Evolutionary conservation across 2,888 invertebrate species (phyloP).

Genomic region (Acanthosepion esculentum): DNA sequence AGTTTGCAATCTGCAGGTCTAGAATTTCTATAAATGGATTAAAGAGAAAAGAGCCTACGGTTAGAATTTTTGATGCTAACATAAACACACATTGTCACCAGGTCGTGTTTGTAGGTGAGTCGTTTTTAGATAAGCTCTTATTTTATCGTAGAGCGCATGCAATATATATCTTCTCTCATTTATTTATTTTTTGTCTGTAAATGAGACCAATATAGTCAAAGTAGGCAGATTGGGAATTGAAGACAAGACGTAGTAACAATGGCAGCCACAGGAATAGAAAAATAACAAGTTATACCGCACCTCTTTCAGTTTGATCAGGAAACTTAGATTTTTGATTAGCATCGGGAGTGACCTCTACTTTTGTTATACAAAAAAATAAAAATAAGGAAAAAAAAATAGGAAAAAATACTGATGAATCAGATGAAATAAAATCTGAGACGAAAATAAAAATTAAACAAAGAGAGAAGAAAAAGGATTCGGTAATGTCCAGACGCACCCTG

Average conservation of each 20-base stretch:
- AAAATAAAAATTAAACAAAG: neutral
- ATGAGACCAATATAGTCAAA: neutral
- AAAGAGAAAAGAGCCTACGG: too few relatives aligned
- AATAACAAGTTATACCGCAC: neutral
- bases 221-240: neutral
- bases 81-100: too few relatives aligned
- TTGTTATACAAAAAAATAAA: neutral
- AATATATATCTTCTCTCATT: too few relatives aligned
- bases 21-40: too few relatives aligned
- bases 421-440: neutral
- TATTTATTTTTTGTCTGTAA: too few relatives aligned
- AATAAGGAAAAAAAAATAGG: neutral
- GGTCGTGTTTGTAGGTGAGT: too few relatives aligned
- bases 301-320: neutral
- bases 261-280: neutral
- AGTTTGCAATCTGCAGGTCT: too few relatives aligned
- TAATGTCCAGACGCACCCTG: neutral
- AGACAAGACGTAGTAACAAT: neutral
- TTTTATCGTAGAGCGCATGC: too few relatives aligned
- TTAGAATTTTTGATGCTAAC: too few relatives aligned
- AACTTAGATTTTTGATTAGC: neutral
- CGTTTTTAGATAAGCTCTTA: too few relatives aligned
- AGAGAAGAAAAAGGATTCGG: neutral
- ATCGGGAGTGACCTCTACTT: neutral
- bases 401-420: neutral